Evolutionary conservation across 2,888 invertebrate genomes (phyloP).

Genomic region (Ariolimax columbianus): DNA sequence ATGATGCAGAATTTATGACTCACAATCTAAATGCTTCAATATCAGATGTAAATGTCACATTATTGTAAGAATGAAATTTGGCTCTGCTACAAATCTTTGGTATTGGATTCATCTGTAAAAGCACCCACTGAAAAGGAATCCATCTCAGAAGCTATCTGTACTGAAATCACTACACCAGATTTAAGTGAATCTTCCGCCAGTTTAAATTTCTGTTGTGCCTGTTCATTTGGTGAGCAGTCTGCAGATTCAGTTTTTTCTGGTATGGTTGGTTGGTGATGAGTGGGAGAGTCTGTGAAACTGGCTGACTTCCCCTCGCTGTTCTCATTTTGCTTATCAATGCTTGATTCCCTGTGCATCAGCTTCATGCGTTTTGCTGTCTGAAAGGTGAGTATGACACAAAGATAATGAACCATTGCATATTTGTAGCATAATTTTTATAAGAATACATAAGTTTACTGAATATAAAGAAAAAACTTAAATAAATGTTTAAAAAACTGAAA

Average conservation of each 20-base stretch:
- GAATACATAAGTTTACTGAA: too few relatives aligned
- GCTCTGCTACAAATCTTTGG: slow-evolving; percentile 9
- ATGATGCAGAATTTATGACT: not conserved
- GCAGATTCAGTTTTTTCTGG: slow-evolving; percentile 38
- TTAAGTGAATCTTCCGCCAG: not conserved
- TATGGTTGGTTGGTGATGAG: slow-evolving; percentile 1
- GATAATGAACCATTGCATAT: not conserved
- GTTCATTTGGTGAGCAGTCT: slow-evolving; percentile 35
- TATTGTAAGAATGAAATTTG: not conserved
- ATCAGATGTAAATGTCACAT: not conserved
- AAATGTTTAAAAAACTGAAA: too few relatives aligned
- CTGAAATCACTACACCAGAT: not conserved
- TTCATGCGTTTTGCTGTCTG: slow-evolving; percentile 67
- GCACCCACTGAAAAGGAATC: not conserved
- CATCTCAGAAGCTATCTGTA: not conserved
- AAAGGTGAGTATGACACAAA: slow-evolving; percentile 28
- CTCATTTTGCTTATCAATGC: slow-evolving; percentile 50
- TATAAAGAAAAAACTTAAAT: too few relatives aligned
- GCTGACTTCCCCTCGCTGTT: slow-evolving; percentile 15
- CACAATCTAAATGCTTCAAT: not conserved
- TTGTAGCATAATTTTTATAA: too few relatives aligned
- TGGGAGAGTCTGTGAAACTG: slow-evolving; percentile 39
- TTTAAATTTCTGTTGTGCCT: slow-evolving; percentile 5
- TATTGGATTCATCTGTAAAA: not conserved
- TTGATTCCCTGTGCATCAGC: slow-evolving; percentile 58